Evolutionary conservation across 2,888 invertebrate genomes (phyloP).

Genomic region (Melinaea menophilus): DNA sequence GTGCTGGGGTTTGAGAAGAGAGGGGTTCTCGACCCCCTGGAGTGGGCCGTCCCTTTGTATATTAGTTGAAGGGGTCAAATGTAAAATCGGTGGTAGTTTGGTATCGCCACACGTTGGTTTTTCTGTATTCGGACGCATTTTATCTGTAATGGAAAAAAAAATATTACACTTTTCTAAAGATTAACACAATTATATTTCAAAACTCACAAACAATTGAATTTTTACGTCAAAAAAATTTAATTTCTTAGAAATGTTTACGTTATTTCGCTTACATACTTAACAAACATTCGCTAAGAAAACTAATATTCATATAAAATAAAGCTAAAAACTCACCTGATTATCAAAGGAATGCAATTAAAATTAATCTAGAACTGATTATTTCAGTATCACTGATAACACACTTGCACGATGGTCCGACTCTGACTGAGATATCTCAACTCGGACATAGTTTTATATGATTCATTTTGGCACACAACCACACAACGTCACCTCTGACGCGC

Average conservation of each 20-base stretch:
- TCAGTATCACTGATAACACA: constrained; percentile 33
- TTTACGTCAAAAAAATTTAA: too few species aligned
- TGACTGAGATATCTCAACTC: constrained; percentile 52
- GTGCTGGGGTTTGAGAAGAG: constrained; percentile 64
- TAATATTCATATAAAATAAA: constrained; percentile 6
- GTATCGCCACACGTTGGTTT: constrained; percentile 57
- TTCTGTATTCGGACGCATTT: constrained; percentile 68
- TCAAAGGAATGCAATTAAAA: constrained; percentile 45
- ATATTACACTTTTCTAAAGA: too few species aligned
- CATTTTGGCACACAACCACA: constrained; percentile 64
- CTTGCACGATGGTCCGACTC: constrained; percentile 39
- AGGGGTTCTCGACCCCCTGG: constrained; percentile 50
- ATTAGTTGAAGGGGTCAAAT: constrained; percentile 59
- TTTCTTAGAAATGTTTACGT: too few species aligned
- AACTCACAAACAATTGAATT: too few species aligned
- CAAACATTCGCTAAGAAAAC: neutral
- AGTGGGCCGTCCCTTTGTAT: constrained; percentile 49
- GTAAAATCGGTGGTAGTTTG: constrained; percentile 53
- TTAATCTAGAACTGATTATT: constrained; percentile 49
- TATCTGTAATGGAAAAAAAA: constrained; percentile 20
- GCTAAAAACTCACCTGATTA: constrained; percentile 16
- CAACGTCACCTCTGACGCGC: constrained; percentile 65
- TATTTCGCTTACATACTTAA: too few species aligned
- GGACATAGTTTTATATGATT: constrained; percentile 67
- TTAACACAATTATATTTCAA: too few species aligned